These are phyloP conservation scores for Popillia japonica DNA, from an alignment of 1,140 invertebrate species.

Conservation along the genomic window DNA sequence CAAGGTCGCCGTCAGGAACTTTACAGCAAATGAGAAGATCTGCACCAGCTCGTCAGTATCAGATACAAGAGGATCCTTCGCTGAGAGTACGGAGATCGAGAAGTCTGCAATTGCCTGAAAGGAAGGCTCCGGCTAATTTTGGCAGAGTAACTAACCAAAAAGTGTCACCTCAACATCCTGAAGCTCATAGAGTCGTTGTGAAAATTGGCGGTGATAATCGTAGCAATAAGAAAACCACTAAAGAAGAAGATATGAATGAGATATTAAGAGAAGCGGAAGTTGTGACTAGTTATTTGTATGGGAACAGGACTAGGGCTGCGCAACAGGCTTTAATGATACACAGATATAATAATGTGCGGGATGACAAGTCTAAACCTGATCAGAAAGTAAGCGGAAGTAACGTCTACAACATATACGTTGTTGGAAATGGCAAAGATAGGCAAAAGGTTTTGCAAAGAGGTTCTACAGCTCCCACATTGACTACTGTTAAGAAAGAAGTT, in stretches of 20 bases:
- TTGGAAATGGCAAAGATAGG: constrained; percentile 56
- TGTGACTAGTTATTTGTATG: constrained; percentile 67
- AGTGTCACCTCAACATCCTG: constrained; percentile 56
- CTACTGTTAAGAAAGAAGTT: constrained; percentile 52
- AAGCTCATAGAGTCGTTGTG: constrained; percentile 60
- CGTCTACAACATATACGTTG: constrained; percentile 63
- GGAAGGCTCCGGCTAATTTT: constrained; percentile 59
- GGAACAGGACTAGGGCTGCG: constrained; percentile 63
- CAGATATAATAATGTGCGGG: constrained; percentile 60
- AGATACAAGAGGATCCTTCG: constrained; percentile 57
- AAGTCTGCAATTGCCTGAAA: constrained; percentile 67
- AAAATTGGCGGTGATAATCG: constrained; percentile 57
- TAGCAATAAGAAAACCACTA: constrained; percentile 37
- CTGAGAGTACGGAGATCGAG: constrained; percentile 64
- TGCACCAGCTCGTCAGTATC: constrained; percentile 47
- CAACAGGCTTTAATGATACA: constrained; percentile 62
- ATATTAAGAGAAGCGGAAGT: constrained; percentile 64
- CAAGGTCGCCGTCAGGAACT: constrained; percentile 55
- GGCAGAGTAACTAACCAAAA: constrained; percentile 45
- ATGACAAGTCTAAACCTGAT: constrained; percentile 55
- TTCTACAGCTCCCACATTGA: constrained; percentile 61
- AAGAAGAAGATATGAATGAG: constrained; percentile 61
- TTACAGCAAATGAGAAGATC: constrained; percentile 58
- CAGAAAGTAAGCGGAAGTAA: constrained; percentile 53
- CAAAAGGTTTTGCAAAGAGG: constrained; percentile 62